Percentiles rank a stretch among this genome's conserved stretches.
phyloP scores from a whole-genome alignment of 2,113 vertebrate genomes.

The Aegypius monachus region DNA sequence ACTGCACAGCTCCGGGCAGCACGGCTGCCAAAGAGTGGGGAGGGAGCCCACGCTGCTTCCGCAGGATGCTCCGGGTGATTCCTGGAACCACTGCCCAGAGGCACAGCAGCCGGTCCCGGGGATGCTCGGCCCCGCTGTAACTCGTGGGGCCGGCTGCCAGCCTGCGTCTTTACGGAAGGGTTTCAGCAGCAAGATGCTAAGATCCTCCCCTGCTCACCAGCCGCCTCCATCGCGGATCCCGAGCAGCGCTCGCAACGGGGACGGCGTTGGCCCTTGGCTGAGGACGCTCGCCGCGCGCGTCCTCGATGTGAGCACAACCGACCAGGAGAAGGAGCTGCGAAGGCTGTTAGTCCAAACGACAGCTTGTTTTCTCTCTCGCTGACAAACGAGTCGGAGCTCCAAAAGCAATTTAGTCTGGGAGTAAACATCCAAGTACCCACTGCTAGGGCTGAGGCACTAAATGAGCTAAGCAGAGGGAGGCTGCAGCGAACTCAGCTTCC shows the following conservation, averaged over 20 bases:
- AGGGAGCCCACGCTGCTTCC: background rate
- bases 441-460: background rate
- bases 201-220: background rate
- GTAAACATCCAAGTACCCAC: background rate
- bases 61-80: background rate
- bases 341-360: background rate
- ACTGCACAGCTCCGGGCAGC: background rate
- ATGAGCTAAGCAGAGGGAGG: background rate
- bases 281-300: background rate
- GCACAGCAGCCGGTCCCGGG: rapidly evolving
- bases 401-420: background rate
- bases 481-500: background rate
- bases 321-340: background rate
- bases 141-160: background rate
- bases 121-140: background rate
- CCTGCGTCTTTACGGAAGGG: background rate
- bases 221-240: background rate
- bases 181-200: background rate
- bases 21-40: background rate
- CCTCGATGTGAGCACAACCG: rapidly evolving
- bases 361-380: background rate
- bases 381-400: background rate
- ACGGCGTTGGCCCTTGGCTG: background rate
- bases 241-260: background rate
- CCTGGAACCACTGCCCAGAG: background rate